phyloP scores from a whole-genome alignment of 2,888 invertebrate species.

The Amphipyra tragopoginis region DNA sequence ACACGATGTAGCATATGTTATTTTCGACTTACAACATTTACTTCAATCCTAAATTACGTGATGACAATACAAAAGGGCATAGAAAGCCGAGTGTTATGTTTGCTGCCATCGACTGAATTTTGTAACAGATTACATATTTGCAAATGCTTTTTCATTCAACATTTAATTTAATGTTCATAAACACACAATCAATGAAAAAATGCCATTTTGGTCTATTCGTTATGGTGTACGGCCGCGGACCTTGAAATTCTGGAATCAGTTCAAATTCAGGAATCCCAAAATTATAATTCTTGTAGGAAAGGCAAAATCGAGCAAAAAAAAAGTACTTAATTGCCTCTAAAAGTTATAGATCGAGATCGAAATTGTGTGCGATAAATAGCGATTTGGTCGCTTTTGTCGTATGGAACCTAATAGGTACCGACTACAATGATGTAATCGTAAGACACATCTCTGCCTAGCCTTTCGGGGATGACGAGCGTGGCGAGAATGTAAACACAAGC shows the following conservation, averaged over 20 bases:
- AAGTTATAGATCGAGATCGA: too few species aligned
- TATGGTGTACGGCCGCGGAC: too few species aligned
- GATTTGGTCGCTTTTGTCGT: not conserved
- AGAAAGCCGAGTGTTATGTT: constrained; percentile 65
- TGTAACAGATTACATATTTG: constrained; percentile 48
- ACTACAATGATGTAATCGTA: not conserved
- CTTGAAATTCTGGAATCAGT: too few species aligned
- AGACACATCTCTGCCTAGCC: not conserved
- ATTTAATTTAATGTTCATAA: not conserved
- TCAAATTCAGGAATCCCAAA: not conserved
- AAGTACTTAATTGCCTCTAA: too few species aligned
- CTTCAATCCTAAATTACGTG: constrained; percentile 86
- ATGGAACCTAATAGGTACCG: not conserved
- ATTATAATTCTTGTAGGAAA: not conserved
- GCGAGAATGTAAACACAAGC: not conserved
- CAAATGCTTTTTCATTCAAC: constrained; percentile 12
- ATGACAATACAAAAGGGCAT: constrained; percentile 81
- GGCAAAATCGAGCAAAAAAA: not conserved
- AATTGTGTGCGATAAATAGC: not conserved
- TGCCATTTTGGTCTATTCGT: too few species aligned
- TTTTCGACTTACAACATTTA: constrained; percentile 88
- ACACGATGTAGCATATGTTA: constrained; percentile 85
- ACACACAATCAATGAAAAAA: not conserved
- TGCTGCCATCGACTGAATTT: constrained; percentile 49
- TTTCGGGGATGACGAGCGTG: constrained; percentile 1